These are phyloP conservation scores for Parauchenoglanis ngamensis DNA, from an alignment of 2,797 vertebrate species.

Conservation along the genomic window DNA sequence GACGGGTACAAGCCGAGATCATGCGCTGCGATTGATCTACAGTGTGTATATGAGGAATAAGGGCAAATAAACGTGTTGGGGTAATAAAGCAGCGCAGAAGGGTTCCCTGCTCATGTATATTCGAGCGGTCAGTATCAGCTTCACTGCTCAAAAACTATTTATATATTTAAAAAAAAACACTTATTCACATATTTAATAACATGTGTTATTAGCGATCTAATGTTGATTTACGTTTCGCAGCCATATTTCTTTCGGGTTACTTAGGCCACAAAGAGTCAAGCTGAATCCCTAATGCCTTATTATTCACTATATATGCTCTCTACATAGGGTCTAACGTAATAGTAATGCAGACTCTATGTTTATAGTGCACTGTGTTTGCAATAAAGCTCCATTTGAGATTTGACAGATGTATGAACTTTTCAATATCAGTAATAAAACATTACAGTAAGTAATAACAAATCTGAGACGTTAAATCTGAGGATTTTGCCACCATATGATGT, in stretches of 20 bases:
- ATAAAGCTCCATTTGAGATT: neutral
- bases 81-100: constrained; percentile 11
- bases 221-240: neutral
- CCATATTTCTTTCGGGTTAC: neutral
- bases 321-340: neutral
- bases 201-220: neutral
- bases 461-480: neutral
- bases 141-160: neutral
- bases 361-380: neutral
- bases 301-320: neutral
- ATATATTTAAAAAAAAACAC: neutral
- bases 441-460: neutral
- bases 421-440: neutral
- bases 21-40: neutral
- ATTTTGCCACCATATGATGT: neutral
- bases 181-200: neutral
- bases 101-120: neutral
- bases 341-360: neutral
- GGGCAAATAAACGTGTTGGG: neutral
- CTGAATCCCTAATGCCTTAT: neutral
- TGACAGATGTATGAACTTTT: neutral
- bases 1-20: neutral
- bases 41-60: neutral
- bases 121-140: neutral
- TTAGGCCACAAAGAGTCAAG: neutral